Conservation (phyloP, 2,113 vertebrate species). For the Sorex fumeus region DNA sequence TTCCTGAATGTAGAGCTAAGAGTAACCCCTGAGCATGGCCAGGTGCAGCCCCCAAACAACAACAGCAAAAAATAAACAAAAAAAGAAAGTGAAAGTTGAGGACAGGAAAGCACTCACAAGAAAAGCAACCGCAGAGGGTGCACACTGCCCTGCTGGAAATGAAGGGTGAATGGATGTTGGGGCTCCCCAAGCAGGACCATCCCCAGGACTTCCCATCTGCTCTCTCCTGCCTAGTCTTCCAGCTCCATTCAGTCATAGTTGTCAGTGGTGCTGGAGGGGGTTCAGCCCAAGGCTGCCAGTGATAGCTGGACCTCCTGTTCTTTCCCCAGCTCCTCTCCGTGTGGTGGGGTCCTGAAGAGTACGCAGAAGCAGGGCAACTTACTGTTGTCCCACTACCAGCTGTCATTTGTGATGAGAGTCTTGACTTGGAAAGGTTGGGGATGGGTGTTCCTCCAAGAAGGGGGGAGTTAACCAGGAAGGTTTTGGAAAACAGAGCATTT, state of each 20-base stretch:
- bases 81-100: background rate
- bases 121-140: background rate
- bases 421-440: background rate
- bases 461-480: constrained; percentile 1
- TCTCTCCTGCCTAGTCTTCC: background rate
- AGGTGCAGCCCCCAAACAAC: no score
- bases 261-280: background rate
- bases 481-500: constrained; percentile 9
- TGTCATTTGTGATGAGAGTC: background rate
- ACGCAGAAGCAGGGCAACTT: background rate
- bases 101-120: background rate
- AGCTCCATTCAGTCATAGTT: background rate
- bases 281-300: background rate
- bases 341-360: background rate
- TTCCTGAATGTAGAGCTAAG: no score
- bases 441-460: background rate
- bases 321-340: background rate
- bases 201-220: background rate
- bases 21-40: no score
- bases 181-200: background rate
- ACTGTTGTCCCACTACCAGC: background rate
- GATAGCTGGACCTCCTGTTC: background rate
- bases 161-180: background rate
- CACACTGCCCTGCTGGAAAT: background rate
- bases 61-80: no score